A percentile compares a stretch with the other conserved stretches of the same genome.
These are phyloP conservation scores for Esperia sulphurella DNA, from an alignment of 2,888 invertebrate species.

Conservation along the genomic window DNA sequence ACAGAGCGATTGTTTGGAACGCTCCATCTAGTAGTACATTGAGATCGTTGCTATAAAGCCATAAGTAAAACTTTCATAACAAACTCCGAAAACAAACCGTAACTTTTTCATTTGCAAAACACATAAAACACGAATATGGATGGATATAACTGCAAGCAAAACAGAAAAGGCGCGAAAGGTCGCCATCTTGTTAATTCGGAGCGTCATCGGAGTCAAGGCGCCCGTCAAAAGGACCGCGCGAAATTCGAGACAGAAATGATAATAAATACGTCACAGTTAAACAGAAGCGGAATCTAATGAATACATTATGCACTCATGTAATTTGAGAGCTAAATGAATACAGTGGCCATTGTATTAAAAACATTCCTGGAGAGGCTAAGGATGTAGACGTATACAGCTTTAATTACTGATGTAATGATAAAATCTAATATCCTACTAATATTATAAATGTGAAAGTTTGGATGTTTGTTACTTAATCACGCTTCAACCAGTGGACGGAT, in stretches of 20 bases:
- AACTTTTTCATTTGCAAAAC: slow-evolving; percentile 12
- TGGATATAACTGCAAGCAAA: slow-evolving; percentile 15
- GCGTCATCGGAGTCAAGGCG: slow-evolving; percentile 23
- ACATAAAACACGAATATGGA: slow-evolving; percentile 17
- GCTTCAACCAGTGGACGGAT: too few species aligned
- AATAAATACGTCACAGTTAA: not conserved
- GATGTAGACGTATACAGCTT: too few species aligned
- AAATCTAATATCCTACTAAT: too few species aligned
- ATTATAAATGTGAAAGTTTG: too few species aligned
- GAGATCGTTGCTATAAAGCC: not conserved
- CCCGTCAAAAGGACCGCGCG: slow-evolving; percentile 15
- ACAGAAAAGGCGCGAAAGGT: slow-evolving; percentile 34
- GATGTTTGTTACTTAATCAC: too few species aligned
- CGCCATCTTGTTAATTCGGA: slow-evolving; percentile 26
- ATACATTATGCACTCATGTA: not conserved
- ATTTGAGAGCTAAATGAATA: not conserved
- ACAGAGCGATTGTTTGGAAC: too few species aligned
- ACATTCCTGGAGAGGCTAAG: not conserved
- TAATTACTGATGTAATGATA: too few species aligned
- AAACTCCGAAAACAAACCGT: not conserved
- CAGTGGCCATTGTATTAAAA: not conserved
- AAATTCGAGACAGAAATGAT: slow-evolving; percentile 15
- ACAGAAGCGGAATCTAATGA: not conserved
- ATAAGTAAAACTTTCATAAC: not conserved
- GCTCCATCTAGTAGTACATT: too few species aligned